phyloP scores from a whole-genome alignment of 2,888 invertebrate genomes.

The Lycophotia porphyrea region DNA sequence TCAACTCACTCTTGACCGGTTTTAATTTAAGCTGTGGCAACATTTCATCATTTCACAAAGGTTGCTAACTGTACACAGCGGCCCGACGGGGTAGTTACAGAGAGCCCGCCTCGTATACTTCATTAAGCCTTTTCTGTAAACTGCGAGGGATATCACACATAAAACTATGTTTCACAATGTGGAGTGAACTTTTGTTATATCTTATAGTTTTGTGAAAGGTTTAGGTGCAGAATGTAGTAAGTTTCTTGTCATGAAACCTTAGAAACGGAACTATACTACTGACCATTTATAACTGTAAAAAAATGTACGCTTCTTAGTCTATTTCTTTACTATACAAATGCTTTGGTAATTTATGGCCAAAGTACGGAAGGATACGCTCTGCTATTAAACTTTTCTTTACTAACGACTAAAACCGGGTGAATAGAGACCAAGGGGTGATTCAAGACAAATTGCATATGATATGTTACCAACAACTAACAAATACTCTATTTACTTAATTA shows the following conservation, averaged over 20 bases:
- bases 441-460: too few relatives aligned
- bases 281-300: neutral
- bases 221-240: neutral
- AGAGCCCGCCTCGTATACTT: slow-evolving; percentile 44
- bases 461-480: too few relatives aligned
- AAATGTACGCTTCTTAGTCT: neutral
- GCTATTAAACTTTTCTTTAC: neutral
- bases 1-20: slow-evolving; percentile 46
- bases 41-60: slow-evolving; percentile 55
- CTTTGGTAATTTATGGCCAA: neutral
- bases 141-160: slow-evolving; percentile 14
- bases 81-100: slow-evolving; percentile 41
- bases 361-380: neutral
- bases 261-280: neutral
- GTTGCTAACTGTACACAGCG: slow-evolving; percentile 50
- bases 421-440: neutral
- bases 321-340: neutral
- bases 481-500: too few relatives aligned
- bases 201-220: neutral
- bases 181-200: neutral
- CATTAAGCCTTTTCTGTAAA: slow-evolving; percentile 66
- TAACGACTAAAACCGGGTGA: neutral
- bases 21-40: slow-evolving; percentile 62
- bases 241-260: neutral
- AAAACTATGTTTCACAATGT: slow-evolving; percentile 26